Conservation (phyloP, 2,113 vertebrate genomes). For the Glaucidium brasilianum region DNA sequence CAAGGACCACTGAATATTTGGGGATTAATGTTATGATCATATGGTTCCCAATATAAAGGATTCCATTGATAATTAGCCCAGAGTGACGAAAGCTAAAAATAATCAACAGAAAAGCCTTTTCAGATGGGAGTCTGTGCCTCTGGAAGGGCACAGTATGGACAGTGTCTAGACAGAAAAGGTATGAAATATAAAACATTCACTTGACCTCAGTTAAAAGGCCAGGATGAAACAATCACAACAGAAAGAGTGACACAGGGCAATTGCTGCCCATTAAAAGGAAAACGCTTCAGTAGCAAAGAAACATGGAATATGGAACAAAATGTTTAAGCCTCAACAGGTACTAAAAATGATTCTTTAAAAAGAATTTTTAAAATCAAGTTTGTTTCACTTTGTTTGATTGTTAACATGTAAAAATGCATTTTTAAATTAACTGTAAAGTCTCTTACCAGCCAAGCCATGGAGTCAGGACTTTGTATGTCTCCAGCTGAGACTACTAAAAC, state of each 20-base stretch:
- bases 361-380: neutral
- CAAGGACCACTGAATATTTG: neutral
- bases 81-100: neutral
- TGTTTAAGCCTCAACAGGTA: neutral
- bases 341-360: neutral
- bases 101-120: neutral
- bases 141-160: neutral
- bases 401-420: neutral
- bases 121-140: neutral
- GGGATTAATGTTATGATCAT: neutral
- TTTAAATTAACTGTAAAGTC: neutral
- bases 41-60: neutral
- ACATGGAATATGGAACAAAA: neutral
- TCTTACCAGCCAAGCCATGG: neutral
- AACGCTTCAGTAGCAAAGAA: neutral
- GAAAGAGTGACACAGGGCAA: neutral
- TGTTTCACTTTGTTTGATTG: neutral
- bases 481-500: slow-evolving; percentile 38
- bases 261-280: neutral
- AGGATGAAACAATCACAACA: neutral
- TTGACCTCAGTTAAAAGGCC: slow-evolving; percentile 39
- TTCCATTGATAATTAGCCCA: neutral
- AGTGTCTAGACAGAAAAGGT: slow-evolving; percentile 14
- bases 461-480: neutral
- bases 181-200: neutral